A percentile compares a stretch with the other conserved stretches of the same genome.
Conservation (phyloP, 2,797 vertebrate species). For the Bothrops alternatus region DNA sequence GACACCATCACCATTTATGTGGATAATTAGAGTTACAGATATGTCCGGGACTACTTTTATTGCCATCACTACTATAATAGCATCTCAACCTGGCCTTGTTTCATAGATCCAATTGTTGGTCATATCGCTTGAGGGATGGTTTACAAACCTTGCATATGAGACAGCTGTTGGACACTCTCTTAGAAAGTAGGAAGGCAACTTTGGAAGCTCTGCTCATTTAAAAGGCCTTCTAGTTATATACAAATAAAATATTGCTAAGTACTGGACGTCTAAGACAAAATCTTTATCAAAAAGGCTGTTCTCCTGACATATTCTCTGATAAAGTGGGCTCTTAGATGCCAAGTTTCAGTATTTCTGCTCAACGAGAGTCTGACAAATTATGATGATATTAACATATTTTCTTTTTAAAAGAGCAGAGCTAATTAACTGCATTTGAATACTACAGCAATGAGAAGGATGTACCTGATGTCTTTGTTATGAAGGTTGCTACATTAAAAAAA, state of each 20-base stretch:
- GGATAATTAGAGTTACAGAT: not conserved
- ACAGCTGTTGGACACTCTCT: not conserved
- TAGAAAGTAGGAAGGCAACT: not conserved
- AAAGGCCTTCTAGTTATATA: not conserved
- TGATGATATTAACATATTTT: not conserved
- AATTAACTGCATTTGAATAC: not conserved
- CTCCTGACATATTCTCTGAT: constrained; percentile 10
- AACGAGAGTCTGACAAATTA: not conserved
- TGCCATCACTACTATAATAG: not conserved
- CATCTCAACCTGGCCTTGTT: not conserved
- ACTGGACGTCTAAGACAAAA: not conserved
- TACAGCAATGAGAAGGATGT: not conserved
- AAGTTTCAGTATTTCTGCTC: constrained; percentile 7
- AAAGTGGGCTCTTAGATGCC: constrained; percentile 7
- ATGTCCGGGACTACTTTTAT: not conserved
- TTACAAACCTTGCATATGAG: not conserved
- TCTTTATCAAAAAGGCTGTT: constrained; percentile 5
- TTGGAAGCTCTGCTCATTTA: not conserved
- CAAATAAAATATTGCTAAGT: not conserved
- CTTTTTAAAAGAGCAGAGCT: not conserved
- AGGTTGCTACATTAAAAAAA: not conserved
- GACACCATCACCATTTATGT: not conserved
- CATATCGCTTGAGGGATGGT: not conserved
- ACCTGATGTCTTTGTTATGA: not conserved
- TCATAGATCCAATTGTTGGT: not conserved